These are phyloP conservation scores for Pimephales promelas DNA, from an alignment of 2,113 vertebrate genomes.

Conservation along the genomic window DNA sequence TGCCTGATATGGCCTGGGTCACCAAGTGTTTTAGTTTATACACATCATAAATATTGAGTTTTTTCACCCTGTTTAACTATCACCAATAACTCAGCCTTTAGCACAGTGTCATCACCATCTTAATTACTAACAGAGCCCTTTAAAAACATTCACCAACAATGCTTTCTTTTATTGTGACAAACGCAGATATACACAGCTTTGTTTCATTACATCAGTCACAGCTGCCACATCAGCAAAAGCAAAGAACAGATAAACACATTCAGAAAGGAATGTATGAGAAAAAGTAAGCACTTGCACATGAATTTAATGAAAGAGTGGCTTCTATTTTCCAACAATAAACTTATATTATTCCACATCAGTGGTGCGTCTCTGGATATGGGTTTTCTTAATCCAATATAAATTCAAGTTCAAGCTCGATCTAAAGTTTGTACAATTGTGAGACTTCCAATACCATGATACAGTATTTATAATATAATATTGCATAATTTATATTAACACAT, in stretches of 20 bases:
- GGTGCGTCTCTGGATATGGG: background rate
- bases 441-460: background rate
- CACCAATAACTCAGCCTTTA: constrained; percentile 2
- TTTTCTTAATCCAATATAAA: background rate
- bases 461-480: too few relatives aligned
- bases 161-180: constrained; percentile 1
- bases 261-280: background rate
- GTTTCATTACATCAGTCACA: constrained; percentile 27
- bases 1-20: background rate
- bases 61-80: constrained; percentile 24
- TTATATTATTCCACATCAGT: too few relatives aligned
- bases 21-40: background rate
- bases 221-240: constrained; percentile 21
- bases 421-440: background rate
- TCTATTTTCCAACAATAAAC: background rate
- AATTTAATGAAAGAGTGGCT: constrained; percentile 5
- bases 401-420: background rate
- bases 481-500: too few relatives aligned
- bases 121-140: constrained; percentile 30
- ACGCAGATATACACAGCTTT: constrained; percentile 8
- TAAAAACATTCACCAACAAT: constrained; percentile 11
- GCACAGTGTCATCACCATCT: background rate
- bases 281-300: constrained; percentile 2
- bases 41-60: background rate
- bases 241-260: background rate